Conservation (phyloP, 1,140 invertebrate genomes). For the Macrosteles quadrilineatus region DNA sequence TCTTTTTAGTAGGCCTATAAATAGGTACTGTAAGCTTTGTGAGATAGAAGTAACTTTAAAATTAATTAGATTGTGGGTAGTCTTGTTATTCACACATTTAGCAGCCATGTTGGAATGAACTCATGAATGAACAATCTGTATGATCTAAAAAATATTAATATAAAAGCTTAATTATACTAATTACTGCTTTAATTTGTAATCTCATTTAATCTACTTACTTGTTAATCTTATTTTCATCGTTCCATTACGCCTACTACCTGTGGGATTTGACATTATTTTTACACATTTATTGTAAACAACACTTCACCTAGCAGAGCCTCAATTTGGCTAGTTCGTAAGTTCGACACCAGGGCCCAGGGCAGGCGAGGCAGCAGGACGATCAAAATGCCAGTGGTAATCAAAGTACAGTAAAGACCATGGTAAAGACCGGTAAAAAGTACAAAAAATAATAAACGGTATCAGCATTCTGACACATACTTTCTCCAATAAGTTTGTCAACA, state of each 20-base stretch:
- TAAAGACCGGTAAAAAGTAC: too few relatives aligned
- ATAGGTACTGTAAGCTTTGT: too few relatives aligned
- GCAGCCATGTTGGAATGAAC: conserved; percentile 9
- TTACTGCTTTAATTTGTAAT: background rate
- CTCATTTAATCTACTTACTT: too few relatives aligned
- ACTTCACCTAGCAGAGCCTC: conserved; percentile 7
- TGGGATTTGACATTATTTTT: conserved; percentile 70
- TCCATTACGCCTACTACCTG: conserved; percentile 76
- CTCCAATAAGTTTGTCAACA: too few relatives aligned
- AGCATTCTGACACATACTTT: too few relatives aligned
- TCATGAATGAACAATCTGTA: conserved; percentile 26
- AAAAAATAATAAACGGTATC: too few relatives aligned
- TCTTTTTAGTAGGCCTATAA: too few relatives aligned
- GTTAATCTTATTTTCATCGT: conserved; percentile 56
- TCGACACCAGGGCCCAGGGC: too few relatives aligned
- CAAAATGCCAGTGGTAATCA: too few relatives aligned
- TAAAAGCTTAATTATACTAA: background rate
- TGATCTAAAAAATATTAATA: background rate
- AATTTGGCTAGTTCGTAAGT: background rate
- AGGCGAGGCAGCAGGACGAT: too few relatives aligned
- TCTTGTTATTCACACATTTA: conserved; percentile 17
- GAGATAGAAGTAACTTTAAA: too few relatives aligned
- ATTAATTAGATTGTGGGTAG: conserved; percentile 26
- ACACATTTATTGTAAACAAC: conserved; percentile 51
- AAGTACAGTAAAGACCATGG: too few relatives aligned